A percentile compares a stretch with the other conserved stretches of the same genome.
Conservation (phyloP, 1,140 invertebrate species). For the Vanessa atalanta region DNA sequence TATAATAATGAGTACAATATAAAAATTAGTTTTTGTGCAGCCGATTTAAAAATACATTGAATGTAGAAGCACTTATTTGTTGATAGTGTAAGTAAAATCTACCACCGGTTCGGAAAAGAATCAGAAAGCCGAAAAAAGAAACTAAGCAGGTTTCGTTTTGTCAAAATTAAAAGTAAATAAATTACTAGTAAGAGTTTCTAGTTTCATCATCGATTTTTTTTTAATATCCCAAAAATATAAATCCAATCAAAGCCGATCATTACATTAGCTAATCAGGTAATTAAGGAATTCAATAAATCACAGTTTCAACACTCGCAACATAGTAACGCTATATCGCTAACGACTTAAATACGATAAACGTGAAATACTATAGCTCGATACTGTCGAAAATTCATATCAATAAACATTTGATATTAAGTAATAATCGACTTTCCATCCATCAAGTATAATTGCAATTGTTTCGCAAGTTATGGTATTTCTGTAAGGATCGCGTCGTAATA, state of each 20-base stretch:
- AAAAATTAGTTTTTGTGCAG: too few relatives aligned
- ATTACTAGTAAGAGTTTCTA: too few relatives aligned
- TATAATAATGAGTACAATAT: too few relatives aligned
- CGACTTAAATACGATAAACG: background rate
- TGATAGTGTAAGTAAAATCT: too few relatives aligned
- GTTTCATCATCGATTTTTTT: too few relatives aligned
- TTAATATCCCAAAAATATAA: background rate
- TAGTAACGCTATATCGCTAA: background rate
- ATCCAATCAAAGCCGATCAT: background rate
- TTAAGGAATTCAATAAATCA: constrained; percentile 18
- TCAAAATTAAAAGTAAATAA: too few relatives aligned
- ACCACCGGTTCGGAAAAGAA: too few relatives aligned
- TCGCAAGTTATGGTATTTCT: background rate
- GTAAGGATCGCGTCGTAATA: background rate
- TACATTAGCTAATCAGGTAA: constrained; percentile 11
- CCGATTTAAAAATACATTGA: too few relatives aligned
- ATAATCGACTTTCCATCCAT: constrained; percentile 11
- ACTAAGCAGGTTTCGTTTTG: too few relatives aligned
- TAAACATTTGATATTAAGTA: constrained; percentile 20
- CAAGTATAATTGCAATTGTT: constrained; percentile 12
- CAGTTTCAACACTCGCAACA: background rate
- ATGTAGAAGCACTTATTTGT: too few relatives aligned
- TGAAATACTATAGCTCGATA: background rate
- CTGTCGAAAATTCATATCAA: constrained; percentile 18
- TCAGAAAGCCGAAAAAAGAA: too few relatives aligned